These are phyloP conservation scores for Drosophila novamexicana DNA, from an alignment of 1,140 invertebrate species.

Conservation along the genomic window DNA sequence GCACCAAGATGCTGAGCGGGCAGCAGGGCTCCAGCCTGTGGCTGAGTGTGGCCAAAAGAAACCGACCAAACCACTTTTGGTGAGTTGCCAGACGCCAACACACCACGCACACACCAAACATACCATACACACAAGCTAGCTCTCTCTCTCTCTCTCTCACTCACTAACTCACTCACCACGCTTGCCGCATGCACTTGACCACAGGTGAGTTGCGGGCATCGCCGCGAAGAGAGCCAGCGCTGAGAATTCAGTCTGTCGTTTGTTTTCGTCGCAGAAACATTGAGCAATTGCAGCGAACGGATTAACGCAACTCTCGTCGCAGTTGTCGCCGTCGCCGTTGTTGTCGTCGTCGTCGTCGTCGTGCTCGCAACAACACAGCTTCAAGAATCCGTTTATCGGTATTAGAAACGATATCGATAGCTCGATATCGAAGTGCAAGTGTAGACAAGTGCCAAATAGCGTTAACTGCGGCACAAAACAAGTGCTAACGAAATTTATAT, in stretches of 20 bases:
- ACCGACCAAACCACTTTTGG: slow-evolving; percentile 73
- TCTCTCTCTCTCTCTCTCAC: not conserved
- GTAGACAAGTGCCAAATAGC: slow-evolving; percentile 32
- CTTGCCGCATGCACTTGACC: slow-evolving; percentile 53
- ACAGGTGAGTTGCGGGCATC: slow-evolving; percentile 37
- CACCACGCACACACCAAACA: slow-evolving; percentile 23
- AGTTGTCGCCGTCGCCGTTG: slow-evolving; percentile 42
- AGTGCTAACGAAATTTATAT: slow-evolving; percentile 36
- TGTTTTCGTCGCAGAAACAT: slow-evolving; percentile 76
- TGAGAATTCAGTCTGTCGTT: slow-evolving; percentile 69
- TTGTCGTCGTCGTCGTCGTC: slow-evolving; percentile 28
- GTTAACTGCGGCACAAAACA: slow-evolving; percentile 7
- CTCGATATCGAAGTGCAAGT: slow-evolving; percentile 21
- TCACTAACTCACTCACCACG: slow-evolving; percentile 16
- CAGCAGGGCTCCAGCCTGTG: slow-evolving; percentile 12
- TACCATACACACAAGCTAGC: too few relatives aligned
- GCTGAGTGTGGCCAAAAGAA: slow-evolving; percentile 26
- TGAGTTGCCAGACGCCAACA: slow-evolving; percentile 42
- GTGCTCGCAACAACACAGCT: slow-evolving; percentile 18
- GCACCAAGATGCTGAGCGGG: slow-evolving; percentile 15
- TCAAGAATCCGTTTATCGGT: slow-evolving; percentile 16
- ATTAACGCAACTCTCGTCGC: slow-evolving; percentile 61
- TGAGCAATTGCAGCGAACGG: slow-evolving; percentile 58
- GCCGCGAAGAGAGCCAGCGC: slow-evolving; percentile 24
- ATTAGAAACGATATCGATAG: slow-evolving; percentile 15